Conservation (phyloP, 2,113 vertebrate genomes). For the Poeciliopsis occidentalis region DNA sequence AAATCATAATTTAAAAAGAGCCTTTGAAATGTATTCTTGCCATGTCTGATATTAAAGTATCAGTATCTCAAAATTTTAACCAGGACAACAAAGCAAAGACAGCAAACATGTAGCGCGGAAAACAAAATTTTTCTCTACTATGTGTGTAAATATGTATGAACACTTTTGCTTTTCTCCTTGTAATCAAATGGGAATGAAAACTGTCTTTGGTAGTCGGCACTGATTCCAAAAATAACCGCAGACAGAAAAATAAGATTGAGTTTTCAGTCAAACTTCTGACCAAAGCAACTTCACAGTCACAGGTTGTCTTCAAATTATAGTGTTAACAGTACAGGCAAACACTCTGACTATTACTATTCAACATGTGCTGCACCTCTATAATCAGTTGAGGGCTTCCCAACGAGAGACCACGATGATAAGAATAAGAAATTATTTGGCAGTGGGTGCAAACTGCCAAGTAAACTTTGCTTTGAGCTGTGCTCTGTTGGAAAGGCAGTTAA, state of each 20-base stretch:
- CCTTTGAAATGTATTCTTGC: too few relatives aligned
- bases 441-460: slow-evolving; percentile 17
- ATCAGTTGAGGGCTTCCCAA: slow-evolving; percentile 34
- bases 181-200: slow-evolving; percentile 4
- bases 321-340: slow-evolving; percentile 27
- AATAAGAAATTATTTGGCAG: slow-evolving; percentile 37
- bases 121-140: background rate
- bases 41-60: too few relatives aligned
- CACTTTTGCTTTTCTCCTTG: background rate
- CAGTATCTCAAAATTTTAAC: too few relatives aligned
- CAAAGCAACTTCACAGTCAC: slow-evolving; percentile 32
- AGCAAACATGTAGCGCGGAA: background rate
- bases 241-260: background rate
- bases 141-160: background rate
- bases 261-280: slow-evolving; percentile 21
- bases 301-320: slow-evolving; percentile 43
- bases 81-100: background rate
- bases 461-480: slow-evolving; percentile 24
- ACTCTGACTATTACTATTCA: slow-evolving; percentile 23
- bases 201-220: slow-evolving; percentile 10
- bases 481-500: slow-evolving; percentile 40
- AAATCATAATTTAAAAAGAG: too few relatives aligned
- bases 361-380: slow-evolving; percentile 45
- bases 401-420: slow-evolving; percentile 6
- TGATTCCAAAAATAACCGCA: slow-evolving; percentile 6